phyloP scores from a whole-genome alignment of 2,113 vertebrate species.

The Erpornis zantholeuca region DNA sequence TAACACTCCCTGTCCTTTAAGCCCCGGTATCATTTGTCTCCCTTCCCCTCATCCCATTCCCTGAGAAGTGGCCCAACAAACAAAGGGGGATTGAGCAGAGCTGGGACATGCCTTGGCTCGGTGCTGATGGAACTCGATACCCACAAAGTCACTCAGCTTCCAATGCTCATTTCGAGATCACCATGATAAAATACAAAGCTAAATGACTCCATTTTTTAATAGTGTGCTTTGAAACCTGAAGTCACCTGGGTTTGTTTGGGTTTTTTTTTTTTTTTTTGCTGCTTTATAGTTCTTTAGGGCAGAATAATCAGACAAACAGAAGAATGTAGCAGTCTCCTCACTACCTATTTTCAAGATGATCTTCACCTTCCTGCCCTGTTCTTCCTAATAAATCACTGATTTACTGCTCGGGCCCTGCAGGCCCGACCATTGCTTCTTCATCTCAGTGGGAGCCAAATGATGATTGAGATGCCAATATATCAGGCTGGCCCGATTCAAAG shows the following conservation, averaged over 20 bases:
- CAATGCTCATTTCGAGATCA: background rate
- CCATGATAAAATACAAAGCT: background rate
- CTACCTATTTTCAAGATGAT: conserved; percentile 13
- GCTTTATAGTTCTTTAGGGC: background rate
- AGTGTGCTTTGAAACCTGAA: background rate
- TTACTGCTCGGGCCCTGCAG: conserved; percentile 31
- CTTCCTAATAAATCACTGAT: conserved; percentile 46
- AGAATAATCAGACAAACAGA: background rate
- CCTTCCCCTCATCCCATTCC: background rate
- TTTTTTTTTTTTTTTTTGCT: background rate
- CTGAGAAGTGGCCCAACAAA: background rate
- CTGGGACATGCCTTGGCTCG: background rate
- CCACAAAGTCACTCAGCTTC: background rate
- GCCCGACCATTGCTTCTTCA: conserved; percentile 21
- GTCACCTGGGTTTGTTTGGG: background rate
- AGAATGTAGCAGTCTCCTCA: background rate
- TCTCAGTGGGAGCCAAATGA: conserved; percentile 64
- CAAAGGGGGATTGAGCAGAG: background rate
- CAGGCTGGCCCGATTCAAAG: conserved; percentile 35
- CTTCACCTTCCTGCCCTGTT: conserved; percentile 11
- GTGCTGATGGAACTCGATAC: background rate
- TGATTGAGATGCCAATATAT: conserved; percentile 68
- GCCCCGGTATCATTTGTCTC: background rate
- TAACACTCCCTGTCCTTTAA: background rate
- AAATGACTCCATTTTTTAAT: background rate